Base-by-base conservation (phyloP, 2,797 vertebrate species). In the Urocyon cinereoargenteus region DNA sequence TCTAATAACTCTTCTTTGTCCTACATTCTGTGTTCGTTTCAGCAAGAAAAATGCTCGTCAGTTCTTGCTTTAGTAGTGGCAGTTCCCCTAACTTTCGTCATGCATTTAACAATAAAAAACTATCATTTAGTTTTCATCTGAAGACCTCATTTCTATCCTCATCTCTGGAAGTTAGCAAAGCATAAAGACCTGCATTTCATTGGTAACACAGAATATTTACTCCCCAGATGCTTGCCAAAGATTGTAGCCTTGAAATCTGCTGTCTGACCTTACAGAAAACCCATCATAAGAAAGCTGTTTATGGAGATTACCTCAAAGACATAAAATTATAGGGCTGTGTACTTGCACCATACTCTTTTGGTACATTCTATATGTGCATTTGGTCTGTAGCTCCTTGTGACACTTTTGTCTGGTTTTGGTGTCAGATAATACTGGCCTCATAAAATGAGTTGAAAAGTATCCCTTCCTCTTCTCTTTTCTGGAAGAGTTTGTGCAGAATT, bases 281-380 rank as follows among this genome's bases (percentile, higher is more conserved):
- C 66, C 79, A 89, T 40, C 34, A 31, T 89, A 59, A 96, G 51
- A 45, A 70, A 89, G 83, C 6, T 97, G 49, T 77, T 96, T 94
- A 73, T 57, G 64, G 61, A 86, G 36, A 49, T 75, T 84, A 62
- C 31, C 31, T 90, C 79, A 90, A 61, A 93, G 13, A 57, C 19
- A 28, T 70, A 66, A 61, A 91, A 64, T 75, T 34, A 59, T 26
- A 59, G 53, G 83, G n/a, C 83, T 53, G 7, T 72, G 9, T 66
- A 45, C 68, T 49, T 61, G 18, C 31, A n/a, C 5, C 51, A 59
- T n/a, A 59, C 12, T 73, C 9, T 92, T 86, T 40, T 12, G 28
- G 64, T 57, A 45, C 28, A n/a, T 81, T 26, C 31, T 51, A 15
- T 26, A 28, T 72, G 2, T 96, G 53, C 7, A 64, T 93, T 94